Evolutionary conservation across 2,888 invertebrate species (phyloP), one percentile per base, ranked within the genome.

Genomic region (Odontocolon sp.): DNA sequence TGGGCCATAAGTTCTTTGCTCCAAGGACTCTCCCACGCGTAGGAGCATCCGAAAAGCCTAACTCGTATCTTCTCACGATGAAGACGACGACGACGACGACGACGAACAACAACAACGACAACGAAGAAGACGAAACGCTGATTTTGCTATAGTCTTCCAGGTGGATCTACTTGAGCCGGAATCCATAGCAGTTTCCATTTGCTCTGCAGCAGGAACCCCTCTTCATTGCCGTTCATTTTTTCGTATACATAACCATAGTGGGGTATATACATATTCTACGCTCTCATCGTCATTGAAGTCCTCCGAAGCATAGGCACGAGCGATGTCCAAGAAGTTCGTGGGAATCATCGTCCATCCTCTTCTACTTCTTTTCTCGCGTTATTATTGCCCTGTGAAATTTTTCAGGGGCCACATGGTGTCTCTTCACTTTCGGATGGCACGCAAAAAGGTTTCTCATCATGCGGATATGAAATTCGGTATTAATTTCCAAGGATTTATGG

Each of bases 11-110:
- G 54, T 54, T 74, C 64, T 74, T 71, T 52, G 36, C 64, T 72
- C 70, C 83, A 82, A 85, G 83, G 83, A 85, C 82, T 86, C 84
- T 86, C 86, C 86, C 86, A 86, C 86, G 86, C 83, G 79, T 77
- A 72, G 16, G 61, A 38, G 18, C 28, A 52, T 38, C 40, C 18
- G 23, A 31, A 26, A 61, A 57, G 21, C 45, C 70, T 59, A 59
- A 33, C 54, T 54, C 54, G 54, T 33, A 33, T 54, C 31, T 31
- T 54, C 54, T 54, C 54, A 33, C 54, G 36, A n/a, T n/a, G n/a
- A n/a, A n/a, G n/a, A n/a, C n/a, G 33, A 54, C 9, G 16, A 31
- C 52, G 33, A 33, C 9, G 54, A 33, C 54, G 9, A 54, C 9
- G 33, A 54, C 33, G 31, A 54, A 54, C 9, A 33, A 33, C 54